Conservation (phyloP, 2,113 vertebrate species). For the Vulpes lagopus region DNA sequence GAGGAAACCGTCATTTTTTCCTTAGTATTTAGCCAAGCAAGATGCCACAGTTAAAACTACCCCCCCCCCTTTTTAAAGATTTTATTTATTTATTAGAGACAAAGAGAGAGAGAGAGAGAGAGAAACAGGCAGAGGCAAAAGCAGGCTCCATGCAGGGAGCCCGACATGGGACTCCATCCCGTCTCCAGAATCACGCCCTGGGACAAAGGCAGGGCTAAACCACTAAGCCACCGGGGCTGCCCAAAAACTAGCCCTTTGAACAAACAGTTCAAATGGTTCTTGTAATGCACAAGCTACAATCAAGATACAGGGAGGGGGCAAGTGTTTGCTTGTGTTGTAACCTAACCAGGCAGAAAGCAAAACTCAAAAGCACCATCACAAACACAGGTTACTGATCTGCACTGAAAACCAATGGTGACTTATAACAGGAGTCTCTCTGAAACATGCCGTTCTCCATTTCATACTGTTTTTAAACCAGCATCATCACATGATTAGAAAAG, state of each 20-base stretch:
- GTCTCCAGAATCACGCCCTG: no score
- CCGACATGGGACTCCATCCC: no score
- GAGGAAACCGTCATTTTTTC: background rate
- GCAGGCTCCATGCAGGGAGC: no score
- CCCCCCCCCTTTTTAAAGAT: no score
- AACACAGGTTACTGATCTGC: background rate
- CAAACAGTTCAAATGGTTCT: background rate
- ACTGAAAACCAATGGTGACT: background rate
- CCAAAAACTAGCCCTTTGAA: background rate
- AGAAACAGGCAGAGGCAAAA: no score
- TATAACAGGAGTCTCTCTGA: background rate
- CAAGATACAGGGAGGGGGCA: background rate
- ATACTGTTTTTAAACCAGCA: background rate
- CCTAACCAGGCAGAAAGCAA: background rate
- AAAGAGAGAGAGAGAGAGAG: no score
- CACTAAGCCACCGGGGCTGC: no score
- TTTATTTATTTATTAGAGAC: no score
- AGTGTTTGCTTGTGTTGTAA: background rate
- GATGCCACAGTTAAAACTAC: background rate
- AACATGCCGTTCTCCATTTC: background rate
- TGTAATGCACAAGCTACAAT: background rate
- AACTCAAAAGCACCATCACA: background rate
- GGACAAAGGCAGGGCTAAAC: no score
- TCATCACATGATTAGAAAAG: conserved; percentile 37
- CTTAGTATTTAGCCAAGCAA: background rate